These are phyloP conservation scores for Platysteira castanea DNA, from an alignment of 2,113 vertebrate species.

Conservation along the genomic window DNA sequence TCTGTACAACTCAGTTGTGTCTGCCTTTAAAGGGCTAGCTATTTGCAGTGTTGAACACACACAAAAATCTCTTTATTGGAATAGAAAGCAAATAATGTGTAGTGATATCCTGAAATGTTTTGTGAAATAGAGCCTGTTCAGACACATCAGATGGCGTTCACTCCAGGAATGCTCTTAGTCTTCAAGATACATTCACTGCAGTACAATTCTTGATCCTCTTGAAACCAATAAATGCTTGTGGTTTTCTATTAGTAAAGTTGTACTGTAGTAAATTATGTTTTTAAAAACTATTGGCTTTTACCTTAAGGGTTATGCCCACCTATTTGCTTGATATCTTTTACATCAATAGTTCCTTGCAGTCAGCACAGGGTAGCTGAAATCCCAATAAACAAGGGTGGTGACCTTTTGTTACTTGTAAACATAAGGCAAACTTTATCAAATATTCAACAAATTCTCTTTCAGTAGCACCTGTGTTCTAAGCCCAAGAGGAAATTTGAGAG, in stretches of 20 bases:
- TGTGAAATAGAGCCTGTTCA: not conserved
- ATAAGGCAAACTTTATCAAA: conserved; percentile 51
- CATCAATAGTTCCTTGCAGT: not conserved
- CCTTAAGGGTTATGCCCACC: conserved; percentile 25
- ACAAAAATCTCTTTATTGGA: not conserved
- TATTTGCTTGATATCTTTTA: conserved; percentile 22
- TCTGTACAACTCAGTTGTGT: not conserved
- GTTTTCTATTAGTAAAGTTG: not conserved
- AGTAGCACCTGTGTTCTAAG: conserved; percentile 28
- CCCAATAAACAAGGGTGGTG: conserved; percentile 31
- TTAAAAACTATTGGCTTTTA: conserved; percentile 25
- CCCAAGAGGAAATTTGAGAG: conserved; percentile 44
- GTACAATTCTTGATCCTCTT: not conserved
- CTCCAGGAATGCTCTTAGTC: not conserved
- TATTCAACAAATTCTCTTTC: conserved; percentile 52
- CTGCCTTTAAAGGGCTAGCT: not conserved
- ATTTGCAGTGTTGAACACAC: not conserved
- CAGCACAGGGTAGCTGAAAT: conserved; percentile 23
- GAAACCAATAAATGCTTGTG: not conserved
- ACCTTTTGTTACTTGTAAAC: conserved; percentile 55
- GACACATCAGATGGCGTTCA: not conserved
- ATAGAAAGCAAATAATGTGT: not conserved
- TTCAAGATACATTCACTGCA: not conserved
- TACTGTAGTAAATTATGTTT: not conserved
- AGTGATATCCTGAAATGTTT: not conserved